Percentiles rank a stretch among this genome's conserved stretches.
Evolutionary conservation across 2,888 invertebrate genomes (phyloP).

Genomic region (Campaea margaritaria): DNA sequence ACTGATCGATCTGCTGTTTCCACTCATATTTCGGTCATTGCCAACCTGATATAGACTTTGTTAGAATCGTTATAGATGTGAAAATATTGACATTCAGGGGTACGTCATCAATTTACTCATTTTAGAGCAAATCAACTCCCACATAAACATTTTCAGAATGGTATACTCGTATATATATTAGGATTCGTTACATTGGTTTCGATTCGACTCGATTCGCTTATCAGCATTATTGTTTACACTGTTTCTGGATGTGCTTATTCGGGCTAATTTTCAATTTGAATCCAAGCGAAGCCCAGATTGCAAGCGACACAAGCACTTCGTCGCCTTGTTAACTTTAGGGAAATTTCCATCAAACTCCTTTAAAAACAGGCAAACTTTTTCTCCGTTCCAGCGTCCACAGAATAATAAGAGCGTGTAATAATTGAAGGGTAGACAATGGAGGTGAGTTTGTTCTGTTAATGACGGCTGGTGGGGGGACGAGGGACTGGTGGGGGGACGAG

Average conservation of each 20-base stretch:
- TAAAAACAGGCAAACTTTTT: conserved; percentile 3
- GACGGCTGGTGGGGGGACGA: conserved; percentile 21
- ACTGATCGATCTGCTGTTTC: conserved; percentile 35
- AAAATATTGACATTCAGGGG: conserved; percentile 16
- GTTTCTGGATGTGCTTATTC: too few relatives aligned
- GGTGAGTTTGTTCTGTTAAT: conserved; percentile 38
- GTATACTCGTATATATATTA: neutral
- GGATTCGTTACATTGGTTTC: neutral
- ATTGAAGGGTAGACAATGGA: conserved; percentile 42
- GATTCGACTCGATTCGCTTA: neutral
- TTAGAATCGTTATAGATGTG: conserved; percentile 5
- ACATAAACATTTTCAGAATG: conserved; percentile 2
- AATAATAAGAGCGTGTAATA: conserved; percentile 42
- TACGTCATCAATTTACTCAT: conserved; percentile 15
- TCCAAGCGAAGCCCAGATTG: neutral
- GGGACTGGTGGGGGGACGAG: conserved; percentile 6
- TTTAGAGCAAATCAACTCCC: conserved; percentile 19
- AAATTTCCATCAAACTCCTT: neutral
- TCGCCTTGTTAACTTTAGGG: neutral
- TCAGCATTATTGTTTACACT: neutral
- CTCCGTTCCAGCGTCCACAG: conserved; percentile 12
- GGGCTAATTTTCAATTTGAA: neutral
- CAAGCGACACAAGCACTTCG: neutral
- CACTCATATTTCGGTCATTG: conserved; percentile 15
- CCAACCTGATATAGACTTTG: conserved; percentile 23